phyloP scores from a whole-genome alignment of 1,140 invertebrate species.

The Gerris buenoi region DNA sequence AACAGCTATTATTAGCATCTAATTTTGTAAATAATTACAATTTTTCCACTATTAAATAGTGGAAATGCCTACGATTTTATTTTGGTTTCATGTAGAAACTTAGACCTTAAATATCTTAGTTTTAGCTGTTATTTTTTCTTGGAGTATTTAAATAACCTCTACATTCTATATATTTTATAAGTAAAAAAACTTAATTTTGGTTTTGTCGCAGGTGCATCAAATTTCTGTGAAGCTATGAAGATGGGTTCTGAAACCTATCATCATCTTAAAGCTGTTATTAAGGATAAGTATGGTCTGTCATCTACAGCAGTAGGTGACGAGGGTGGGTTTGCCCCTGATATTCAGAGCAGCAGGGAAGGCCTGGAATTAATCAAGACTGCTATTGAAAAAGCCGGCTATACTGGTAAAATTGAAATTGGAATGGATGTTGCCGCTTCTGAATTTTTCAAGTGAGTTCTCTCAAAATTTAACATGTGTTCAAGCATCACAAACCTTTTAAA shows the following conservation, averaged over 20 bases:
- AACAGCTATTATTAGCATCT: no score
- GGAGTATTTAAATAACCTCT: no score
- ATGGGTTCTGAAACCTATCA: conserved; percentile 97
- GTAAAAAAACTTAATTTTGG: background rate
- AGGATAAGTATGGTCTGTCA: conserved; percentile 80
- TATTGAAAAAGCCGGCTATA: conserved; percentile 85
- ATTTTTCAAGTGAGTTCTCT: conserved; percentile 65
- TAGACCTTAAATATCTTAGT: no score
- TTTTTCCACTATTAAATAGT: no score
- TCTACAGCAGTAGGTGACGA: conserved; percentile 98
- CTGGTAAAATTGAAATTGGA: conserved; percentile 85
- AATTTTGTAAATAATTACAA: no score
- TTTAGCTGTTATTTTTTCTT: no score
- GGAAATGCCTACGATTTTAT: no score
- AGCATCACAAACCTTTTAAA: no score
- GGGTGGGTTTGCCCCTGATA: conserved; percentile 97
- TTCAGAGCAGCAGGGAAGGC: conserved; percentile 86
- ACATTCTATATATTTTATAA: no score
- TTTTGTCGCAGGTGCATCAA: conserved; percentile 50
- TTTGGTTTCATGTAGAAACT: no score
- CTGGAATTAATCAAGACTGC: conserved; percentile 76
- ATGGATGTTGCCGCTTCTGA: conserved; percentile 99
- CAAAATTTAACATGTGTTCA: no score
- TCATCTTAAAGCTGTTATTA: conserved; percentile 87
- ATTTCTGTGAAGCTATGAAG: conserved; percentile 92